Percentiles rank a stretch among this genome's conserved stretches.
Conservation (phyloP, 1,140 invertebrate genomes). For the Paralvinella palmiformis region DNA sequence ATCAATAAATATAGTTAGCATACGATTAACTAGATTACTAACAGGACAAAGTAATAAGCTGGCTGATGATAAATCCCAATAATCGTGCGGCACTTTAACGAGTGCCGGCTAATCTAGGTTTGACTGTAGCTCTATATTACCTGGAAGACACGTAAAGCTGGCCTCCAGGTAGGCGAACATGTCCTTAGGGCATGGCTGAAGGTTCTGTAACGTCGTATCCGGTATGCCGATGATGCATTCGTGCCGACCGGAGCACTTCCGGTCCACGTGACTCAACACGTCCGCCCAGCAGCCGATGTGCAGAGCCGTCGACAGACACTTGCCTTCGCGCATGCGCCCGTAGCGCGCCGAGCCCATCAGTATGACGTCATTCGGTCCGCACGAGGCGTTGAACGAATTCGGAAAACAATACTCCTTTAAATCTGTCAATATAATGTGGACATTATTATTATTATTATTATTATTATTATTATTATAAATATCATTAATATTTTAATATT, state of each 20-base stretch:
- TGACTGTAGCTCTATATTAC: too few relatives aligned
- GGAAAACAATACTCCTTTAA: slow-evolving; percentile 15
- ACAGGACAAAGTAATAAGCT: too few relatives aligned
- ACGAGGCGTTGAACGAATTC: slow-evolving; percentile 15
- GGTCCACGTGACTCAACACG: background rate
- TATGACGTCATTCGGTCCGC: slow-evolving; percentile 14
- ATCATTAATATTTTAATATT: too few relatives aligned
- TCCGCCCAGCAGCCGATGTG: slow-evolving; percentile 5
- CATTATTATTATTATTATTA: too few relatives aligned
- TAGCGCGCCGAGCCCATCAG: slow-evolving; percentile 15
- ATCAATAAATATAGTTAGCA: too few relatives aligned
- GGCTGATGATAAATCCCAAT: too few relatives aligned
- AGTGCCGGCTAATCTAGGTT: too few relatives aligned
- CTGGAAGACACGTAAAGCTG: slow-evolving; percentile 12
- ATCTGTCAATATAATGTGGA: too few relatives aligned
- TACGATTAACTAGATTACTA: too few relatives aligned
- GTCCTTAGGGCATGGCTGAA: slow-evolving; percentile 11
- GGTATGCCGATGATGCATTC: slow-evolving; percentile 13
- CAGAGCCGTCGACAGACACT: slow-evolving; percentile 5
- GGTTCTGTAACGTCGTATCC: slow-evolving; percentile 5
- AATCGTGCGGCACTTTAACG: too few relatives aligned
- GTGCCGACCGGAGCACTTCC: slow-evolving; percentile 6
- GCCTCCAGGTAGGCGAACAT: slow-evolving; percentile 13
- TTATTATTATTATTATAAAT: too few relatives aligned
- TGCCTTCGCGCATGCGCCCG: slow-evolving; percentile 13